These are phyloP conservation scores for Drosophila austrosaltans DNA, from an alignment of 2,888 invertebrate species.

Conservation along the genomic window DNA sequence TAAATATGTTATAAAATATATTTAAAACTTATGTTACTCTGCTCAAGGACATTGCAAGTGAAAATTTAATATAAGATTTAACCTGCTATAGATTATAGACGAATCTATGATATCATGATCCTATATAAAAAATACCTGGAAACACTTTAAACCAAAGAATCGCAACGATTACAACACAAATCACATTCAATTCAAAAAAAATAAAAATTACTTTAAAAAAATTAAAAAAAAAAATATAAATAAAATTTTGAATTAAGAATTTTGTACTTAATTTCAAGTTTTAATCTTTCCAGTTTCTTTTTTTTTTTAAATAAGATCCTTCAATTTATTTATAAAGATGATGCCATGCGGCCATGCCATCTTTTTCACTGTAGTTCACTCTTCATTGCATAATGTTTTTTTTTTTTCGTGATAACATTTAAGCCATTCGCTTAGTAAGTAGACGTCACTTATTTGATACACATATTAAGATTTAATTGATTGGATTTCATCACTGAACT, in stretches of 20 bases:
- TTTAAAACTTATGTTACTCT: no score
- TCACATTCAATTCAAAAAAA: not conserved
- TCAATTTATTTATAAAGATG: not conserved
- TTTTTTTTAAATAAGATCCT: not conserved
- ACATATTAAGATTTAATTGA: constrained; percentile 14
- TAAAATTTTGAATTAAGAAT: not conserved
- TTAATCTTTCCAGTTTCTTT: no score
- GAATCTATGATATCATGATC: not conserved
- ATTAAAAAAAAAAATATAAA: not conserved
- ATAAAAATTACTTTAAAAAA: not conserved
- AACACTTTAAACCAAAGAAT: not conserved
- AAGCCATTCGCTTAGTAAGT: not conserved
- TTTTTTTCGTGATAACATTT: not conserved
- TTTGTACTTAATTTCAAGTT: not conserved
- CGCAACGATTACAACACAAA: not conserved
- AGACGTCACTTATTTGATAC: constrained; percentile 10
- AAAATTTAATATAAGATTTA: not conserved
- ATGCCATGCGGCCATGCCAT: not conserved
- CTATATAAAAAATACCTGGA: not conserved
- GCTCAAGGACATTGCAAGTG: not conserved
- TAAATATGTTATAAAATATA: no score
- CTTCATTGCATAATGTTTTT: not conserved
- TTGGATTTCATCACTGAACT: constrained; percentile 13
- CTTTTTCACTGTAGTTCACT: constrained; percentile 1
- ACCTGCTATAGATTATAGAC: not conserved